Percentiles rank a stretch among this genome's conserved stretches.
phyloP scores from a whole-genome alignment of 2,113 vertebrate genomes.

The Tamias sibiricus region DNA sequence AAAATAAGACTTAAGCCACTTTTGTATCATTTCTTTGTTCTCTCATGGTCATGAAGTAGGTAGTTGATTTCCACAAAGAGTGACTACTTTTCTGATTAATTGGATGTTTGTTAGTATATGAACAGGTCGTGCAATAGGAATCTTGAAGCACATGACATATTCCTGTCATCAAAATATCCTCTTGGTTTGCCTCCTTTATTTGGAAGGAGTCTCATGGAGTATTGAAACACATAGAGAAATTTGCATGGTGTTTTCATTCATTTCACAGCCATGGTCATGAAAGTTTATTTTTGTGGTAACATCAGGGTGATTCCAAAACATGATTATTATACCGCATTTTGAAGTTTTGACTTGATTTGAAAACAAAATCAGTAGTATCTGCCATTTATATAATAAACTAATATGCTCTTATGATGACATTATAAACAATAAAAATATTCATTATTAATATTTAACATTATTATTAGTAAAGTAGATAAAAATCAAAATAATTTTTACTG shows the following conservation, averaged over 20 bases:
- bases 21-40: neutral
- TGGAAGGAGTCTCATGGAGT: neutral
- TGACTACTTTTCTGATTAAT: slow-evolving; percentile 27
- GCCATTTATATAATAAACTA: neutral
- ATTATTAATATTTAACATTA: too few species aligned
- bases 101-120: neutral
- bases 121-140: neutral
- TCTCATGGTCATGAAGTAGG: neutral
- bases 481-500: neutral
- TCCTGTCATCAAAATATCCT: neutral
- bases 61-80: neutral
- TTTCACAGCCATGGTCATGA: neutral
- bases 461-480: neutral
- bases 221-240: neutral
- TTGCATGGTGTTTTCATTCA: neutral
- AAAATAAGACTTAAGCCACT: neutral
- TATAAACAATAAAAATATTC: neutral
- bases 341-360: neutral
- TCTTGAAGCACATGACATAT: neutral
- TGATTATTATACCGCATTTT: neutral
- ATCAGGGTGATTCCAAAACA: neutral
- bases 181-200: neutral
- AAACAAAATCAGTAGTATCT: neutral
- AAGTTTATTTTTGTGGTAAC: neutral
- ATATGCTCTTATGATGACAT: neutral